A percentile compares a stretch with the other conserved stretches of the same genome.
Evolutionary conservation across 2,113 vertebrate species (phyloP).

Genomic region (Anarrhichthys ocellatus): DNA sequence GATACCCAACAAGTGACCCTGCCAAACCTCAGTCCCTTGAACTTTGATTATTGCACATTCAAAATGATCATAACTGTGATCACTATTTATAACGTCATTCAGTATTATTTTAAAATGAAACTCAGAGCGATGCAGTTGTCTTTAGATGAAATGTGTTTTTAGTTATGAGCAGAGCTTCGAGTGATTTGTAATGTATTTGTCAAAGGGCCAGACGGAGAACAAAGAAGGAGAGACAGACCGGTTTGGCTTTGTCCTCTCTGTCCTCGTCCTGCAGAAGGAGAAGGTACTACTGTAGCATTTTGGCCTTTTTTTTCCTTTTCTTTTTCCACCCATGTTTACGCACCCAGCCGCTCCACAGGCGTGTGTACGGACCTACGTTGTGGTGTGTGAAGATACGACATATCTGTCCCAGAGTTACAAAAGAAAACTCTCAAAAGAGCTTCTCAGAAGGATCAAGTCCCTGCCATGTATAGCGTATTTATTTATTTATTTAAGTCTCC

Average conservation of each 20-base stretch:
- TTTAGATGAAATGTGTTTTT: constrained; percentile 47
- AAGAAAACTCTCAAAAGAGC: constrained; percentile 31
- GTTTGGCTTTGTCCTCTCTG: constrained; percentile 16
- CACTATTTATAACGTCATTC: constrained; percentile 60
- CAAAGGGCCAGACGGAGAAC: constrained; percentile 15
- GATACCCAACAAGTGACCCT: constrained; percentile 35
- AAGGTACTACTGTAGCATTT: constrained; percentile 78
- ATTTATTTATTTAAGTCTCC: constrained; percentile 83
- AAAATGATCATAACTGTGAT: constrained; percentile 65
- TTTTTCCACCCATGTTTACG: constrained; percentile 23
- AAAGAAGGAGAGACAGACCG: constrained; percentile 12
- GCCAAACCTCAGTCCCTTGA: constrained; percentile 48
- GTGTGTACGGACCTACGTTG: constrained; percentile 61
- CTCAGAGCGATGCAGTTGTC: constrained; percentile 33
- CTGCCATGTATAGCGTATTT: constrained; percentile 76
- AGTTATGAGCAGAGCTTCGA: constrained; percentile 28
- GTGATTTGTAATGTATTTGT: constrained; percentile 41
- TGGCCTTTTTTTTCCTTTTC: constrained; percentile 36
- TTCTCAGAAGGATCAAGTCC: constrained; percentile 58
- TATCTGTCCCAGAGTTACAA: constrained; percentile 46
- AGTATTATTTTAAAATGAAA: constrained; percentile 70
- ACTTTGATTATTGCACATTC: constrained; percentile 71
- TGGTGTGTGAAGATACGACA: constrained; percentile 32
- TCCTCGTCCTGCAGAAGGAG: constrained; percentile 21
- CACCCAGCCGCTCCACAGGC: constrained; percentile 36